Conservation (phyloP, 2,797 vertebrate genomes). For the Dermochelys coriacea region DNA sequence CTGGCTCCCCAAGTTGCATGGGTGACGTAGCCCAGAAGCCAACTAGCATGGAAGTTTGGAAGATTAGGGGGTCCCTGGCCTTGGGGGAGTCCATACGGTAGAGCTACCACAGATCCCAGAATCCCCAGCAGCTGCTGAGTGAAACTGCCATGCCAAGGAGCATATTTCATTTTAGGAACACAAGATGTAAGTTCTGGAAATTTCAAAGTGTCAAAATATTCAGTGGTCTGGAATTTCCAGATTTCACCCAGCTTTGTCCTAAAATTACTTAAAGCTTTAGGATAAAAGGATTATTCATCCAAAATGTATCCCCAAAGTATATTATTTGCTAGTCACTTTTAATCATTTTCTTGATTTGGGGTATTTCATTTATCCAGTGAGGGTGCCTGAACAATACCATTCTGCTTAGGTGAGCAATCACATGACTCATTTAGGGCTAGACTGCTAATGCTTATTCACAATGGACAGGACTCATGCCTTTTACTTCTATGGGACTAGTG, state of each 20-base stretch:
- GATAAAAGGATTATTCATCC: background rate
- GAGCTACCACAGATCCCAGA: background rate
- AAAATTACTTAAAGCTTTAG: background rate
- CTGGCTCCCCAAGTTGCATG: background rate
- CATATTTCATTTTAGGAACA: too few relatives aligned
- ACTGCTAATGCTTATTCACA: background rate
- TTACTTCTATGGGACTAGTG: background rate
- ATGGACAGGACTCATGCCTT: background rate
- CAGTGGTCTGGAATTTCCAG: background rate
- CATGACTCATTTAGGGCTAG: background rate
- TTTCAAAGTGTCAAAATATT: background rate
- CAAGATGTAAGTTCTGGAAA: background rate
- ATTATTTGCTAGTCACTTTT: background rate
- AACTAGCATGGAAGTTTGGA: background rate
- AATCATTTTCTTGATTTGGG: background rate
- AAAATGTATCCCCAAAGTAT: background rate
- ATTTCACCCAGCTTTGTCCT: background rate
- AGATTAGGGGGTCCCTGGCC: background rate
- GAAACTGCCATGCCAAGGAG: too few relatives aligned
- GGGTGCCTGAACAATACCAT: background rate
- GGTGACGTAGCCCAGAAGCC: background rate
- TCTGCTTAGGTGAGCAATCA: background rate
- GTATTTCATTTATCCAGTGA: background rate
- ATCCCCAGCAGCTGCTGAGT: background rate
- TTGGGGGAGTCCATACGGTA: background rate